Conservation (phyloP, 2,113 vertebrate species). For the Oryctolagus cuniculus region mOryCun1.1 NC_091432.1:24720501-24721000, state of each 20-base stretch:
- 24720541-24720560: background rate
- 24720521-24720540: background rate
- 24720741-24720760: background rate
- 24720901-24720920: background rate
- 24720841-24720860: background rate
- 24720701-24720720: background rate
- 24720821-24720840: background rate
- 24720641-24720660: background rate
- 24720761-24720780: background rate
- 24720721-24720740: background rate
- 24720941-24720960: background rate
- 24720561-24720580: background rate
- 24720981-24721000: background rate
- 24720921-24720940: background rate
- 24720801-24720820: background rate
- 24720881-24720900: background rate
- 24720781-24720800: background rate
- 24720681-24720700: background rate
- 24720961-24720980: background rate
- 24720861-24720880: background rate
- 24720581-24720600: background rate
- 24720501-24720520: background rate
- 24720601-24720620: background rate
- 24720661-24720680: background rate
- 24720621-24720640: rapidly evolving